Conservation (phyloP, 1,140 invertebrate genomes). For the Cotesia chilonis region DNA sequence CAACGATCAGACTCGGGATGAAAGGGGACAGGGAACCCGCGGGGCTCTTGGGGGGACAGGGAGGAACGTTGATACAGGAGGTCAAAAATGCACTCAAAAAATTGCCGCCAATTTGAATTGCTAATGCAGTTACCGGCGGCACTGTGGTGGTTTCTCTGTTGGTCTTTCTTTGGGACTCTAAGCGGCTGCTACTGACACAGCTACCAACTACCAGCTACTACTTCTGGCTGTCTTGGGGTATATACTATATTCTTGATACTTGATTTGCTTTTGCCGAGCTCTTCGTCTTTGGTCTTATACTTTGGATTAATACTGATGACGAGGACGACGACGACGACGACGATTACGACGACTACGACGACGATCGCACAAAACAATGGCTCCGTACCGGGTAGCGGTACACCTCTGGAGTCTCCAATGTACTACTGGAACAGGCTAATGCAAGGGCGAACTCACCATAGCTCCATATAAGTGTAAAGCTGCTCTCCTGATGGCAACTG, state of each 20-base stretch:
- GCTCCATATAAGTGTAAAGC: constrained; percentile 34
- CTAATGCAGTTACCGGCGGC: constrained; percentile 55
- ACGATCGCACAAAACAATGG: constrained; percentile 59
- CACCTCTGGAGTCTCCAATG: constrained; percentile 45
- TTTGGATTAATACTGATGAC: no score
- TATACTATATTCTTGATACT: not conserved
- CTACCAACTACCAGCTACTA: constrained; percentile 3
- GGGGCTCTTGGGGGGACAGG: constrained; percentile 44
- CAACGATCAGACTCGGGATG: constrained; percentile 10
- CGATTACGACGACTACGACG: no score
- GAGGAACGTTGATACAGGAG: constrained; percentile 61
- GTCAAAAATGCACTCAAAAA: constrained; percentile 68
- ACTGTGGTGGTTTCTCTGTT: constrained; percentile 26
- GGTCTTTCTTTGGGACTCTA: constrained; percentile 16
- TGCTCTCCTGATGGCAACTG: constrained; percentile 31
- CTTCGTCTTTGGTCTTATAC: not conserved
- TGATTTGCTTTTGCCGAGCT: constrained; percentile 26
- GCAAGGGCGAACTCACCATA: constrained; percentile 45
- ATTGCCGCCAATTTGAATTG: constrained; percentile 68
- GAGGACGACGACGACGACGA: no score
- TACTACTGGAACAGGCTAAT: no score
- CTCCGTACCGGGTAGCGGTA: constrained; percentile 63
- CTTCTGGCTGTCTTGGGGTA: not conserved
- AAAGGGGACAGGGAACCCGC: constrained; percentile 11
- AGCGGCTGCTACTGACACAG: constrained; percentile 21